Evolutionary conservation across 92 coral and sea anemone species (phyloP), one percentile per base, ranked within the genome.

Genomic region (Epizoanthus ramosus): DNA sequence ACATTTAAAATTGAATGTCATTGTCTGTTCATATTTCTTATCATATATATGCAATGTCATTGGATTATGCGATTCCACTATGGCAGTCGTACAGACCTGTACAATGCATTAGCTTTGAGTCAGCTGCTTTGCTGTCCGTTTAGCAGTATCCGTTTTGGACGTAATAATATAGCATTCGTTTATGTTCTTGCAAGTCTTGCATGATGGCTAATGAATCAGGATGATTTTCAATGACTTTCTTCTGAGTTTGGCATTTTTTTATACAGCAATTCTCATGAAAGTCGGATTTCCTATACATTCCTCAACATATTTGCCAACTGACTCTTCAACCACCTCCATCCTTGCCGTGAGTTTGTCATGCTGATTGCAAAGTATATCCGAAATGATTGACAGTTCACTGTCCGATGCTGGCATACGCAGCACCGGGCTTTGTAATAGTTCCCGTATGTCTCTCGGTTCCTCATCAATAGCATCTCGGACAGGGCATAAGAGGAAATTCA

Each of bases 401-500:
- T 93, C 98, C 14, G 98, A 83, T 37, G 85, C 93, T n/a, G 90
- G 90, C 3, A 64, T 84, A 13, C 83, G 79, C 71, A 86, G 82
- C 79, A 92, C 72, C 0, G 79, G 91, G 80, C 89, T 79, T 71
- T 90, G 92, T 57, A 74, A 84, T 60, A 90, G 79, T 41, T 80
- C 87, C 85, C 89, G 90, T 68, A 87, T 79, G 33, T 79, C 89
- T 61, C 91, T 83, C 63, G 84, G 80, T 63, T 97, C 98, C 65
- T 97, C 97, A 74, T 97, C 98, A 60, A 97, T 90, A 76, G 84
- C 92, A 58, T 94, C 94, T 63, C 97, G 91, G 73, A 97, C 98
- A 45, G 99, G 99, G 41, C 84, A 86, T 95, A 97, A 90, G 84
- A 97, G 95, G 91, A 97, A 97, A 84, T 89, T 94, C 79, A 97